Conservation (phyloP, 2,797 vertebrate genomes). For the Acrossocheilus wenchowensis region DNA sequence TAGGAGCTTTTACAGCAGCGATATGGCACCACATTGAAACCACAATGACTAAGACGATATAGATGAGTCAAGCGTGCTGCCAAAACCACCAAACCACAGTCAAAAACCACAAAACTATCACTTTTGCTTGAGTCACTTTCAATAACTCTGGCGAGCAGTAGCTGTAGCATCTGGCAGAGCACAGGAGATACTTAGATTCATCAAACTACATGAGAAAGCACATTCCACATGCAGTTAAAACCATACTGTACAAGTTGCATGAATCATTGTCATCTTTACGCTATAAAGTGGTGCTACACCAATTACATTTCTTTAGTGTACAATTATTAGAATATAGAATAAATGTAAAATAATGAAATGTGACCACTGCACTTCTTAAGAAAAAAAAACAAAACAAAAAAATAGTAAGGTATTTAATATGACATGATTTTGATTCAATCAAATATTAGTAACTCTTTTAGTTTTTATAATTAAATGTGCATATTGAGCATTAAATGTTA, state of each 20-base stretch:
- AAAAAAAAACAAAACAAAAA: too few relatives aligned
- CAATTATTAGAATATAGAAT: not conserved
- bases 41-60: constrained; percentile 26
- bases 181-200: not conserved
- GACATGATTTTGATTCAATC: not conserved
- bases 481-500: not conserved
- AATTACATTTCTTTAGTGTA: not conserved
- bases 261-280: not conserved
- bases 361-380: not conserved
- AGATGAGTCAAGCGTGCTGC: constrained; percentile 26
- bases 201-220: constrained; percentile 14
- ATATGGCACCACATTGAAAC: constrained; percentile 31
- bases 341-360: not conserved
- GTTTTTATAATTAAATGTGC: not conserved
- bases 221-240: not conserved
- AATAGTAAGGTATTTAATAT: not conserved
- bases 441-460: not conserved
- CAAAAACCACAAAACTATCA: constrained; percentile 35
- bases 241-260: not conserved
- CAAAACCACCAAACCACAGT: constrained; percentile 55
- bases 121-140: constrained; percentile 34
- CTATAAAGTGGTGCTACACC: not conserved
- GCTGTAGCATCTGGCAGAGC: constrained; percentile 1
- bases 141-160: constrained; percentile 9
- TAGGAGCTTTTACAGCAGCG: constrained; percentile 25